These are phyloP conservation scores for Brienomyrus longianalis DNA, from an alignment of 2,113 vertebrate species.

Conservation along the genomic window DNA sequence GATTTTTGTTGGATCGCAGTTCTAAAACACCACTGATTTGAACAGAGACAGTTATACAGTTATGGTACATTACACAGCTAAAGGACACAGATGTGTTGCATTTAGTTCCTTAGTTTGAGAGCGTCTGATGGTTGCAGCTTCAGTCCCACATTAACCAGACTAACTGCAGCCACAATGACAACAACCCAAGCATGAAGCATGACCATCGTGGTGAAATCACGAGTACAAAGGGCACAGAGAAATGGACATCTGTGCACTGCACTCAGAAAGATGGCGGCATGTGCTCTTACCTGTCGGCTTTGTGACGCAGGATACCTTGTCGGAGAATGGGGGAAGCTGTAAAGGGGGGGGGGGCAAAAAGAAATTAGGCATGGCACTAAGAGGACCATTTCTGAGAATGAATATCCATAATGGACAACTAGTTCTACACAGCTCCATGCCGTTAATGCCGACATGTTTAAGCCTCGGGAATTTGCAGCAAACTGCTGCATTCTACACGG, in stretches of 20 bases:
- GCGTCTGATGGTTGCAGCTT: neutral
- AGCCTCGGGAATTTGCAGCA: neutral
- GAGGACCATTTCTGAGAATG: neutral
- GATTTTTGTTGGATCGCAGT: neutral
- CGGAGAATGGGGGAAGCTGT: slow-evolving; percentile 92
- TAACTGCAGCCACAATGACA: neutral
- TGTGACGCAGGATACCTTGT: slow-evolving; percentile 72
- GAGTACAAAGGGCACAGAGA: neutral
- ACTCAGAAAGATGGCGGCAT: neutral
- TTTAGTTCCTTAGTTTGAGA: neutral
- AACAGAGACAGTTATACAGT: neutral
- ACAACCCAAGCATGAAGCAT: neutral
- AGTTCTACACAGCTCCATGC: neutral
- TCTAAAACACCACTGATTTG: neutral
- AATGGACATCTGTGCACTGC: neutral
- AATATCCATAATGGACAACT: neutral
- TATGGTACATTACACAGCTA: neutral
- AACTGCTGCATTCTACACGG: neutral
- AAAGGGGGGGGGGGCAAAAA: slow-evolving; percentile 17
- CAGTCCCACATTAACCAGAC: neutral
- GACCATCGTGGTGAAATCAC: neutral
- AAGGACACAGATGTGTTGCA: neutral
- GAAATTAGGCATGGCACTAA: neutral
- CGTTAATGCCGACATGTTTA: neutral
- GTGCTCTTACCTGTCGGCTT: slow-evolving; percentile 70